Evolutionary conservation across 92 coral and sea anemone genomes (phyloP).

Genomic region (Desmophyllum pertusum): DNA sequence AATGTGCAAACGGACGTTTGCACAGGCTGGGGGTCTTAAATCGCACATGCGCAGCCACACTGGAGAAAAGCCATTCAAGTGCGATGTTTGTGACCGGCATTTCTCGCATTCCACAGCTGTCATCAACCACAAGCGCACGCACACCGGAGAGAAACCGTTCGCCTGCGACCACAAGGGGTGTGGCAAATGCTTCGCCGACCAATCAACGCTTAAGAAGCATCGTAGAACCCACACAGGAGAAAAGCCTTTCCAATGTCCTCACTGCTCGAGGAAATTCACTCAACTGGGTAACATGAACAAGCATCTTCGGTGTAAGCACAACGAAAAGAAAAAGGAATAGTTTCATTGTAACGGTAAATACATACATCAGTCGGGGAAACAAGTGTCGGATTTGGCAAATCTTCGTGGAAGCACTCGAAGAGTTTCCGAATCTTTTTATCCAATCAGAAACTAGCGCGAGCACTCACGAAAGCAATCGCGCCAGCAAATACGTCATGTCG

Average conservation of each 20-base stretch:
- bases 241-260: constrained; percentile 70
- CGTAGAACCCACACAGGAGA: constrained; percentile 78
- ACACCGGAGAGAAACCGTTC: constrained; percentile 82
- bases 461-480: no score
- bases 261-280: constrained; percentile 70
- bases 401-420: no score
- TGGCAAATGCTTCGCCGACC: constrained; percentile 73
- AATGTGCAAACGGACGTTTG: constrained; percentile 59
- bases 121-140: constrained; percentile 74
- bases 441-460: no score
- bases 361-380: no score
- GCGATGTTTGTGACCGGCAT: constrained; percentile 63
- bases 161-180: constrained; percentile 62
- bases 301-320: constrained; percentile 70
- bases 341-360: not conserved
- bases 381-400: no score
- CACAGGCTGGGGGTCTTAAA: constrained; percentile 70
- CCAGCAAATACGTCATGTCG: no score
- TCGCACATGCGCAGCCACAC: constrained; percentile 68
- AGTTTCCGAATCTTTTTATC: no score
- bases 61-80: constrained; percentile 79
- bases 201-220: constrained; percentile 83
- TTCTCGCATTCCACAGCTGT: constrained; percentile 84
- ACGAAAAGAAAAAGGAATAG: not conserved
- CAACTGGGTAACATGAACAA: constrained; percentile 90